Conservation (phyloP, 2,888 invertebrate species). For the Endotricha flammealis region DNA sequence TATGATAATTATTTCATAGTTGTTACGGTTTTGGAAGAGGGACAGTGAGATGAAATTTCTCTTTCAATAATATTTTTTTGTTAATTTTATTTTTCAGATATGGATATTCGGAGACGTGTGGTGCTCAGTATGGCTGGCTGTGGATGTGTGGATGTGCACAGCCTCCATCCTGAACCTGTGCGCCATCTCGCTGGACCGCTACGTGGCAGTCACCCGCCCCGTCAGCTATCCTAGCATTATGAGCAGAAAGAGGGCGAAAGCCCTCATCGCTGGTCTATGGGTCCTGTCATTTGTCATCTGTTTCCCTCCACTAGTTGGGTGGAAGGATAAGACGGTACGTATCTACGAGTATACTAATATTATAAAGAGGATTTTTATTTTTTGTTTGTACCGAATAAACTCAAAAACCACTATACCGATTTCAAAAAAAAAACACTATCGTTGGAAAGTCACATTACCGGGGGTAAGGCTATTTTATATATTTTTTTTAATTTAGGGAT, state of each 20-base stretch:
- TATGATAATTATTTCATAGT: too few relatives aligned
- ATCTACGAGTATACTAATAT: too few relatives aligned
- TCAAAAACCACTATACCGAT: too few relatives aligned
- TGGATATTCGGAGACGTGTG: slow-evolving; percentile 98
- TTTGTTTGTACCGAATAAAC: too few relatives aligned
- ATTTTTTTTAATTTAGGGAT: too few relatives aligned
- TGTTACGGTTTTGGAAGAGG: too few relatives aligned
- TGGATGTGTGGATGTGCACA: slow-evolving; percentile 99
- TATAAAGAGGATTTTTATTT: too few relatives aligned
- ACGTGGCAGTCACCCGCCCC: slow-evolving; percentile 97
- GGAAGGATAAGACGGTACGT: slow-evolving; percentile 83
- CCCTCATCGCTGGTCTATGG: slow-evolving; percentile 95
- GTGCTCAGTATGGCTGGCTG: slow-evolving; percentile 97
- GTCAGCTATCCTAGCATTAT: slow-evolving; percentile 96
- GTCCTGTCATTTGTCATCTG: slow-evolving; percentile 97
- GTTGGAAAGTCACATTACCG: too few relatives aligned
- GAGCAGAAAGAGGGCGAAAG: slow-evolving; percentile 90
- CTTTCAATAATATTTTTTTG: too few relatives aligned
- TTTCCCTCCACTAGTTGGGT: slow-evolving; percentile 96
- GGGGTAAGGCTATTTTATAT: too few relatives aligned
- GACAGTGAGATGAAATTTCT: too few relatives aligned
- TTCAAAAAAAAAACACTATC: too few relatives aligned
- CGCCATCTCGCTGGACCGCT: slow-evolving; percentile 96
- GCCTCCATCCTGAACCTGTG: slow-evolving; percentile 97
- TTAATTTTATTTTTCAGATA: slow-evolving; percentile 80